Evolutionary conservation across 2,113 vertebrate species (phyloP).

Genomic region (Hiodon alosoides): DNA sequence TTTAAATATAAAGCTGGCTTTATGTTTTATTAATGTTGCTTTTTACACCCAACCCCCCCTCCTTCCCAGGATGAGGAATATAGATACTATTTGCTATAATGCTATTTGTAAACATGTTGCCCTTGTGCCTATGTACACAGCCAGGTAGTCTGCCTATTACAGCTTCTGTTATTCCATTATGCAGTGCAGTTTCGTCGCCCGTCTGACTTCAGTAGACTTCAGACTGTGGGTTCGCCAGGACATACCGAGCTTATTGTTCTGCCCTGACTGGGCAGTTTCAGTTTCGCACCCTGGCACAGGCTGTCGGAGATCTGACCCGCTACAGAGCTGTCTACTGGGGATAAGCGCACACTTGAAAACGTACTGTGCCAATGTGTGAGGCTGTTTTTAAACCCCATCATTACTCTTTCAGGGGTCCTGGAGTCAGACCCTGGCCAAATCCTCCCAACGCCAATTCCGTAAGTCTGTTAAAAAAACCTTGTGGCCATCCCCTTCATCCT

Average conservation of each 20-base stretch:
- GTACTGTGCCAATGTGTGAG: background rate
- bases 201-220: background rate
- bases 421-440: conserved; percentile 95
- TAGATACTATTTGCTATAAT: background rate
- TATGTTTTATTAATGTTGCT: no score
- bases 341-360: background rate
- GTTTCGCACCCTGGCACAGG: no score
- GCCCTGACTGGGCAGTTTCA: background rate
- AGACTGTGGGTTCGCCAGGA: background rate
- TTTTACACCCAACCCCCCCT: no score
- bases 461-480: conserved; percentile 55
- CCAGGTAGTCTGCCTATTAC: background rate
- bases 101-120: background rate
- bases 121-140: background rate
- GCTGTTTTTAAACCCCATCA: background rate
- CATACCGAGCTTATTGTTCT: background rate
- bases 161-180: background rate
- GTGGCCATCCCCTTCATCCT: background rate
- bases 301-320: no score
- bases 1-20: no score
- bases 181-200: background rate
- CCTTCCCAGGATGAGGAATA: background rate
- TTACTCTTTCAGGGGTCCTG: conserved; percentile 77
- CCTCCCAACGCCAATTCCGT: conserved; percentile 93
- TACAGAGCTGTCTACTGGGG: background rate